These are phyloP conservation scores for Pelobates cultripes DNA, from an alignment of 2,797 vertebrate genomes.

Conservation along the genomic window DNA sequence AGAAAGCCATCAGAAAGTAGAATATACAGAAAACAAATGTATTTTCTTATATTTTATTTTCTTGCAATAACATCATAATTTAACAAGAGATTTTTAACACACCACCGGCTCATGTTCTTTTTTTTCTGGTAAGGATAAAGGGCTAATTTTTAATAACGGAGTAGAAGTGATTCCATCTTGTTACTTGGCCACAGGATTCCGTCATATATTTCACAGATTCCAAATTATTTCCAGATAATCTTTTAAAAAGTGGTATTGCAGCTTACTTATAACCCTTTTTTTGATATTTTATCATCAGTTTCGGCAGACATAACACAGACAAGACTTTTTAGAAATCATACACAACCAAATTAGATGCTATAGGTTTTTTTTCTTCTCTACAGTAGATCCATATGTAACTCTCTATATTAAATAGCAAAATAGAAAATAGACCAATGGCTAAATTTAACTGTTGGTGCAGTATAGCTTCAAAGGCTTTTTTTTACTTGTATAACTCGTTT, in stretches of 20 bases:
- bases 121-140: neutral
- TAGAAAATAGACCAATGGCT: too few relatives aligned
- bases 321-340: neutral
- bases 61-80: slow-evolving; percentile 34
- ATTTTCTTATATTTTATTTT: slow-evolving; percentile 53
- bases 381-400: too few relatives aligned
- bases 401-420: too few relatives aligned
- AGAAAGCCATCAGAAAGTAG: slow-evolving; percentile 69
- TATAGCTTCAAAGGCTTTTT: too few relatives aligned
- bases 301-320: slow-evolving; percentile 19
- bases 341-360: too few relatives aligned
- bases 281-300: neutral
- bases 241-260: slow-evolving; percentile 4
- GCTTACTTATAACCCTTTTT: neutral
- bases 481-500: too few relatives aligned
- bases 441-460: too few relatives aligned
- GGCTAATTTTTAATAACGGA: slow-evolving; percentile 5
- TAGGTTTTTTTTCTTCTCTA: too few relatives aligned
- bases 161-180: neutral
- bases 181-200: neutral
- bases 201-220: slow-evolving; percentile 1
- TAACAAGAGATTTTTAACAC: neutral
- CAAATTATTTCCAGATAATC: slow-evolving; percentile 31
- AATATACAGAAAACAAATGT: slow-evolving; percentile 41
- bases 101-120: slow-evolving; percentile 14